Evolutionary conservation across 2,888 invertebrate genomes (phyloP).

Genomic region (Macrophya alboannulata): DNA sequence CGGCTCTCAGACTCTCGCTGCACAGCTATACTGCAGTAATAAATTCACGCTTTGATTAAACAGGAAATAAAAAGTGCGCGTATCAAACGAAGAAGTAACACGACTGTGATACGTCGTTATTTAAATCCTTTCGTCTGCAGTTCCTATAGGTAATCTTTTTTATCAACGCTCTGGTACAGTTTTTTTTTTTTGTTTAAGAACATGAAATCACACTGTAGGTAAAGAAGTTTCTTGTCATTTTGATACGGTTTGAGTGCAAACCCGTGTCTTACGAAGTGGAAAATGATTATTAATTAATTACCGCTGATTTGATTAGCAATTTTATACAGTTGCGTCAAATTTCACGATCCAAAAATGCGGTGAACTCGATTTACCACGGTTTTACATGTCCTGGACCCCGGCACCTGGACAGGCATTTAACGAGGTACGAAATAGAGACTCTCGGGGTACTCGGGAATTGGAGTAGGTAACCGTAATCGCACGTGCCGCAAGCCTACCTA

Average conservation of each 20-base stretch:
- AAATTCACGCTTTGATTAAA: background rate
- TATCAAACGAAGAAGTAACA: background rate
- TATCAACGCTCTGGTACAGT: background rate
- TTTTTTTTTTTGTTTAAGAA: background rate
- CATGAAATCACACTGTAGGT: background rate
- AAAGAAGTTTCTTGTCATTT: no score
- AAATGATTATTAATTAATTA: background rate
- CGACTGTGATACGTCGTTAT: background rate
- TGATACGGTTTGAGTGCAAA: no score
- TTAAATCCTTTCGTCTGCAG: background rate
- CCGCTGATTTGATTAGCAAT: background rate
- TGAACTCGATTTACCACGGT: background rate
- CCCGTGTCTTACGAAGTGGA: no score
- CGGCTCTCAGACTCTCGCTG: background rate
- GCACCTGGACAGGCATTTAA: background rate
- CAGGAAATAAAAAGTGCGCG: background rate
- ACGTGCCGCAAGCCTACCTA: conserved; percentile 62
- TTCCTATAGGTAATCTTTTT: background rate
- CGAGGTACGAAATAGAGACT: background rate
- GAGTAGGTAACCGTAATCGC: conserved; percentile 60
- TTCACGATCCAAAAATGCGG: background rate
- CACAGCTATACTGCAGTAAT: background rate
- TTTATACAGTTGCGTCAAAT: background rate
- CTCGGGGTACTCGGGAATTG: conserved; percentile 50
- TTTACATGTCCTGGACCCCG: background rate